Conservation (phyloP, 2,113 vertebrate species). For the Lagenorhynchus albirostris region DNA sequence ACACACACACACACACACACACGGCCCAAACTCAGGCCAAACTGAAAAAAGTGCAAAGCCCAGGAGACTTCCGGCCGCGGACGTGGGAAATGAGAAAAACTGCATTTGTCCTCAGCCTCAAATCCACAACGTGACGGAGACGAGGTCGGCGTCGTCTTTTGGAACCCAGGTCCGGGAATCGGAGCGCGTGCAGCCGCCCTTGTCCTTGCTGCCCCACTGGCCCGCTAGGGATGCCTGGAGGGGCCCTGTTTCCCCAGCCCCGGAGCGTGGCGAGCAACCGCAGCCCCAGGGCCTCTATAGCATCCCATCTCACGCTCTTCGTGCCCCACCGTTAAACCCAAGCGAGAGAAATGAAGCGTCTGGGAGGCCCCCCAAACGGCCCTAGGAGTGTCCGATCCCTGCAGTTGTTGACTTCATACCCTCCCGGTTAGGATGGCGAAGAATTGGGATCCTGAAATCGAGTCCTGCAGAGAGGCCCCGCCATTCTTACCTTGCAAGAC, state of each 20-base stretch:
- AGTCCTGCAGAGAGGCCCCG: rapidly evolving
- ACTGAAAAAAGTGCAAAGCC: neutral
- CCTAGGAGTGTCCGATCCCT: neutral
- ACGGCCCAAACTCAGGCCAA: rapidly evolving
- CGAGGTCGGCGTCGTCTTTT: rapidly evolving
- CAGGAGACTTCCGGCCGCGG: neutral
- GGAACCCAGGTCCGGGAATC: rapidly evolving
- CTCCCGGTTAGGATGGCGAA: constrained; percentile 78
- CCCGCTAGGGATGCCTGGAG: neutral
- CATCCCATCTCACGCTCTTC: neutral
- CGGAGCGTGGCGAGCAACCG: no score
- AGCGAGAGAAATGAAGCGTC: neutral
- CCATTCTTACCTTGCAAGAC: constrained; percentile 90
- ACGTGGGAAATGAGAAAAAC: rapidly evolving
- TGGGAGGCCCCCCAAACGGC: neutral
- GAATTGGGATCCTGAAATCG: constrained; percentile 75
- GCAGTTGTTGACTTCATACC: rapidly evolving
- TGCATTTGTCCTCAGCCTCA: neutral
- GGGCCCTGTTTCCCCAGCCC: no score
- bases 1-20: no score
- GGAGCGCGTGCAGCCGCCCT: rapidly evolving
- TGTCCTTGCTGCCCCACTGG: no score
- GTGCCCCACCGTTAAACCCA: neutral
- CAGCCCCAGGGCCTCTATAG: neutral
- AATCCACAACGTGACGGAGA: constrained; percentile 28